Evolutionary conservation across 2,113 vertebrate species (phyloP), one percentile per base, ranked within the genome.

Genomic region (Ranitomeya variabilis): DNA sequence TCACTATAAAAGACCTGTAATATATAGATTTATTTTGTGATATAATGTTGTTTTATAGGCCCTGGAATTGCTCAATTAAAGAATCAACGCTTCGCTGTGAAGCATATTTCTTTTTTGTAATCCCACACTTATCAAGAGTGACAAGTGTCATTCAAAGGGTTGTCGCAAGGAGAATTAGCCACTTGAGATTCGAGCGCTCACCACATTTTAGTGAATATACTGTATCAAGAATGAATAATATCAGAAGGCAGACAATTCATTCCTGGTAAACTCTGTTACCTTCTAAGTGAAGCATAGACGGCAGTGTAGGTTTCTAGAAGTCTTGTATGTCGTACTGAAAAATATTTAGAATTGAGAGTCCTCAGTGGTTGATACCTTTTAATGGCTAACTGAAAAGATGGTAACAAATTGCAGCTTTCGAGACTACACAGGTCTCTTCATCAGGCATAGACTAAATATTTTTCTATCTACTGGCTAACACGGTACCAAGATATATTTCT

Each of bases 121-220:
- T 77, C 23, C 74, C 59, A 81, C 77, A 67, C 77, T 81, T 80
- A 71, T 81, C 62, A 57, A 81, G 62, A 88, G 87, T 88, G 87
- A 88, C 80, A 77, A 77, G 87, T 88, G 87, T 88, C 87, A 77
- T 78, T 57, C 71, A 83, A 88, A 71, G 80, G 54, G 87, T 62
- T 77, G 87, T 73, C 57, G 37, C 87, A 88, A 88, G 87, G 87
- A 88, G 87, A 88, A 88, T 83, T 60, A 18, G 80, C 57, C 80
- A 31, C 80, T 66, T 55, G 87, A 52, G 80, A 18, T 37, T 78
- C 55, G 71, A 77, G 71, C 64, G 83, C 73, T 88, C 67, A 76
- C 80, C 80, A 83, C 19, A 80, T 83, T 88, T 83, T 76, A 88
- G 67, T 31, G 18, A 57, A 37, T 82, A 64, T 87, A 87, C 74